Evolutionary conservation across 2,888 invertebrate species (phyloP).

Genomic region (Amphiduros pacificus): DNA sequence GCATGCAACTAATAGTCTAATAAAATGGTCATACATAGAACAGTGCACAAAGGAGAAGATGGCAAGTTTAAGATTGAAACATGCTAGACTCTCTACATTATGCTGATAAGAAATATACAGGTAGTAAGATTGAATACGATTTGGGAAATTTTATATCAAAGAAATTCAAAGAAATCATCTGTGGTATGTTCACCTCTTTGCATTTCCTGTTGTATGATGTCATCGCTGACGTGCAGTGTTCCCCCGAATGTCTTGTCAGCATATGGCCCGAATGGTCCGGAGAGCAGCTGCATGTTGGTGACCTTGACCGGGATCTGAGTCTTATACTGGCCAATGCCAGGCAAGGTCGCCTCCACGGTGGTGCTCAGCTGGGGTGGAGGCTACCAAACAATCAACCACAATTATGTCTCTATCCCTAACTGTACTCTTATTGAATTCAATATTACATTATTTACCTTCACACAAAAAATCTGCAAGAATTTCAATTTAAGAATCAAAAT

Average conservation of each 20-base stretch:
- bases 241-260: conserved; percentile 22
- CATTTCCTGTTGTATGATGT: conserved; percentile 23
- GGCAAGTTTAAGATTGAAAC: too few relatives aligned
- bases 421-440: too few relatives aligned
- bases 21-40: too few relatives aligned
- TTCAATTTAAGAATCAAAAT: too few relatives aligned
- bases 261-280: conserved; percentile 21
- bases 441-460: too few relatives aligned
- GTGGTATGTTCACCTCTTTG: conserved; percentile 22
- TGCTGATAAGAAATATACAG: neutral
- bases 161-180: neutral
- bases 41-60: too few relatives aligned
- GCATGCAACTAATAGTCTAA: too few relatives aligned
- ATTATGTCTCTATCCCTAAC: neutral
- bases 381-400: neutral
- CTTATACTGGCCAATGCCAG: conserved; percentile 52
- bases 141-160: too few relatives aligned
- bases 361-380: conserved; percentile 16
- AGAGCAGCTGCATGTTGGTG: conserved; percentile 54
- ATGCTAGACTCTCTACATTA: too few relatives aligned
- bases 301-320: conserved; percentile 54
- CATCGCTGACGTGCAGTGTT: conserved; percentile 18
- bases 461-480: too few relatives aligned
- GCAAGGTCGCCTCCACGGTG: conserved; percentile 42
- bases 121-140: too few relatives aligned